Base-by-base conservation (phyloP, 2,113 vertebrate species). In the Marcusenius ussheri region DNA sequence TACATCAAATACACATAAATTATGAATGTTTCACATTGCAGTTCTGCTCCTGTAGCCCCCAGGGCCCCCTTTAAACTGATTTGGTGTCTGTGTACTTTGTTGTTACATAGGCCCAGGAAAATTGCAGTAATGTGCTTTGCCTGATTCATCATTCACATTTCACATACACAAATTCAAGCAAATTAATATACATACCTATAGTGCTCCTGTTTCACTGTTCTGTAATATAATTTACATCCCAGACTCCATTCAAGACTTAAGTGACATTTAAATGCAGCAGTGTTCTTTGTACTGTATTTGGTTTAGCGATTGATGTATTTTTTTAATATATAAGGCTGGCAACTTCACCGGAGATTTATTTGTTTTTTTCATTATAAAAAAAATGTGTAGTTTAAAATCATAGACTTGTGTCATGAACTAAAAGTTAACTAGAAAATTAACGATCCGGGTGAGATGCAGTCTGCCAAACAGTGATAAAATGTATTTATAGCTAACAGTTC, bases 1-100 rank as follows among this genome's bases (percentile, higher is more conserved):
- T 93, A 96, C 95, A 96, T 96, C 95, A 96, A 95, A 95, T 96
- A 92, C 94, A 94, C 95, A 96, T 96, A 95, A 96, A 96, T 96
- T 95, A 96, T 96, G 94, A 96, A 96, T 96, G 95, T 95, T 94
- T 95, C 94, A 94, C 94, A 95, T 94, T 95, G 93, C 95, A 94
- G 94, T 93, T 92, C 94, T 94, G 94, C 93, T 92, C 93, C 94
- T 93, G 93, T 96, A 96, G 95, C 95, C 96, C 93, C 93, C 93
- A 50, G 95, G 95, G 94, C 95, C 95, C 94, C 95, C 94, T 95
- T 93, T 93, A 95, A 95, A 95, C 94, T 93, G 94, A 95, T 95
- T 94, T 94, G 94, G 93, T 95, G 93, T 96, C 94, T 96, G 92
- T 95, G 93, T 95, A 96, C 94, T 95, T 96, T 94, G 95, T 95